These are phyloP conservation scores for Porites evermanni DNA, from an alignment of 92 coral and sea anemone genomes.

Conservation along the genomic window DNA sequence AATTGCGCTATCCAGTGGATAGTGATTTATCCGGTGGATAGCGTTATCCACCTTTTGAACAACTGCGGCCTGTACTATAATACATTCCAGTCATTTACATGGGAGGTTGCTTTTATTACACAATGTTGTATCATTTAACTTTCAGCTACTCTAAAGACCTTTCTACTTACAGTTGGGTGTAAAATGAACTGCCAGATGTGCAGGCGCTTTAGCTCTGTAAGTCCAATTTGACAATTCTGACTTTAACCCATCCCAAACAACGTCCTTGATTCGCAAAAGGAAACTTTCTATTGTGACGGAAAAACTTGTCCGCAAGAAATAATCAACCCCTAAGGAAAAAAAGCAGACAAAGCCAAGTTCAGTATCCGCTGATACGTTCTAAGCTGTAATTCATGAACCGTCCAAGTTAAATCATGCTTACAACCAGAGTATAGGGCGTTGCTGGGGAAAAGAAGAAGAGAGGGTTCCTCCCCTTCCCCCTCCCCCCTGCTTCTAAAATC, in stretches of 20 bases:
- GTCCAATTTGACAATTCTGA: conserved; percentile 94
- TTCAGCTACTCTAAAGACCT: too few species aligned
- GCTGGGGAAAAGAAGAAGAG: too few species aligned
- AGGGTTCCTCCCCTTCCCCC: background rate
- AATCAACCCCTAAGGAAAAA: conserved; percentile 74
- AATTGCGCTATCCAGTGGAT: too few species aligned
- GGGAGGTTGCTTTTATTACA: too few species aligned
- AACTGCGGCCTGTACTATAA: too few species aligned
- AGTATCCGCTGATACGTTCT: background rate
- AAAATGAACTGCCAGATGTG: conserved; percentile 84
- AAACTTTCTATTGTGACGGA: conserved; percentile 93
- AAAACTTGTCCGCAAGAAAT: conserved; percentile 89
- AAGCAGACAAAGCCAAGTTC: background rate
- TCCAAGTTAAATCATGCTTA: background rate
- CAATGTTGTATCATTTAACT: too few species aligned
- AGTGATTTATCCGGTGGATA: too few species aligned
- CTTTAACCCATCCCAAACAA: conserved; percentile 87
- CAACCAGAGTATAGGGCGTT: too few species aligned
- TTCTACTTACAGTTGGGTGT: conserved; percentile 72
- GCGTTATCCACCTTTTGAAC: too few species aligned
- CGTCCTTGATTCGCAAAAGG: conserved; percentile 83
- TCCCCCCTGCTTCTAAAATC: too few species aligned
- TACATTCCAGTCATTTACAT: too few species aligned
- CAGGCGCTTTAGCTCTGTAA: conserved; percentile 82
- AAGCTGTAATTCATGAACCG: background rate